A percentile compares a stretch with the other conserved stretches of the same genome.
phyloP scores from a whole-genome alignment of 2,113 vertebrate species.

The Nipponia nippon region DNA sequence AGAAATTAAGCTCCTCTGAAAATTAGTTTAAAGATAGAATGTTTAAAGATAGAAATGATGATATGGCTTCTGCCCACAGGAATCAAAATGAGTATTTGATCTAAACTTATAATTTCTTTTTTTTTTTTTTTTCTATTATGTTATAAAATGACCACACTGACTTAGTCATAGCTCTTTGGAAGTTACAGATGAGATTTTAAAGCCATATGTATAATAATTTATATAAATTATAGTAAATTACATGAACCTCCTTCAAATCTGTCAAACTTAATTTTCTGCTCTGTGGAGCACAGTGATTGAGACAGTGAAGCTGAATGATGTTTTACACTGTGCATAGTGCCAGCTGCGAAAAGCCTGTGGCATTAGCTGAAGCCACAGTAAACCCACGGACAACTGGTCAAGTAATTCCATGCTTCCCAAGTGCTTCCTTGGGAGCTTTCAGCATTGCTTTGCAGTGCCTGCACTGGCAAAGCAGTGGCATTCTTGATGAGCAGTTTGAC shows the following conservation, averaged over 20 bases:
- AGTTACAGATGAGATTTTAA: conserved; percentile 54
- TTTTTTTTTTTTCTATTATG: neutral
- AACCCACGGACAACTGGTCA: conserved; percentile 45
- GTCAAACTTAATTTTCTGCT: conserved; percentile 77
- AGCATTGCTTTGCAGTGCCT: neutral
- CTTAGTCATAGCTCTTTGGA: neutral
- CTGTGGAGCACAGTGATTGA: conserved; percentile 69
- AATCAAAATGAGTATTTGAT: neutral
- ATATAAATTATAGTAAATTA: conserved; percentile 65
- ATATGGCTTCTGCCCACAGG: neutral
- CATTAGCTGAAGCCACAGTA: conserved; percentile 38
- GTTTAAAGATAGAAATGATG: neutral
- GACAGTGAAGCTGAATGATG: conserved; percentile 64
- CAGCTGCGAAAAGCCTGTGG: conserved; percentile 61
- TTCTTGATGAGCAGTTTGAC: neutral
- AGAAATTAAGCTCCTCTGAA: neutral
- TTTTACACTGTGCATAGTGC: conserved; percentile 56
- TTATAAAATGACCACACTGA: neutral
- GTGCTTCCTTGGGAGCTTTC: neutral
- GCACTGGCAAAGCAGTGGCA: neutral
- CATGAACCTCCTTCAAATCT: conserved; percentile 66
- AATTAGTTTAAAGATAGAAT: neutral
- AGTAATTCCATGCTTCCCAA: conserved; percentile 26
- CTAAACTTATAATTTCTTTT: neutral
- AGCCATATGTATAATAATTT: conserved; percentile 55